These are phyloP conservation scores for Thryonomys swinderianus DNA, from an alignment of 2,113 vertebrate species.

Conservation along the genomic window DNA sequence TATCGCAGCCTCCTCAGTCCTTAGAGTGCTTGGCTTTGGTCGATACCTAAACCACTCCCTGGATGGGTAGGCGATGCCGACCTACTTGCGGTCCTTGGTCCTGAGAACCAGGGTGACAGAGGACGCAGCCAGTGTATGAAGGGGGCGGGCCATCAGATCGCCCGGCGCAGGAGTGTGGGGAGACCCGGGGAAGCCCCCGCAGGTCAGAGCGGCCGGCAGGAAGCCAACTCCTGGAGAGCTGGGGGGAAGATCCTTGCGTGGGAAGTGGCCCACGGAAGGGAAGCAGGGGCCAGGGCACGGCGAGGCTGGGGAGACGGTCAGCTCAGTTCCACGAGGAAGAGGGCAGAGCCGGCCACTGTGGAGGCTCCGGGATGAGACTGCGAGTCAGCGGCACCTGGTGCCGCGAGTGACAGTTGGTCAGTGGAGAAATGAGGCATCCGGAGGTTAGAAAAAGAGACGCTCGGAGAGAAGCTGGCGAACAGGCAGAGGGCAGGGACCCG, in stretches of 20 bases:
- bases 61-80: background rate
- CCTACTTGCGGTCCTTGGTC: background rate
- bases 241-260: background rate
- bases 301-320: background rate
- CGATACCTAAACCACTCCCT: background rate
- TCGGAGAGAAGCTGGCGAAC: background rate
- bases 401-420: background rate
- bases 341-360: background rate
- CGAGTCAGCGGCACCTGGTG: background rate
- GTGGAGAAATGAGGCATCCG: background rate
- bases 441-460: background rate
- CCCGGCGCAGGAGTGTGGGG: fast-evolving
- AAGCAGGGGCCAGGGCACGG: background rate
- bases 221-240: fast-evolving
- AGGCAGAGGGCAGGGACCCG: background rate
- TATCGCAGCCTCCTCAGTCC: background rate
- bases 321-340: background rate
- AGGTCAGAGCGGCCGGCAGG: background rate
- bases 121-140: too few relatives aligned
- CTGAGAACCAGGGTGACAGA: background rate
- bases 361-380: background rate
- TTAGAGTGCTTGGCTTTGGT: background rate
- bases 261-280: fast-evolving
- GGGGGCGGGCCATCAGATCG: background rate
- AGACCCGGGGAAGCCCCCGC: background rate